Evolutionary conservation across 2,113 vertebrate genomes (phyloP).

Genomic region (Tichodroma muraria): DNA sequence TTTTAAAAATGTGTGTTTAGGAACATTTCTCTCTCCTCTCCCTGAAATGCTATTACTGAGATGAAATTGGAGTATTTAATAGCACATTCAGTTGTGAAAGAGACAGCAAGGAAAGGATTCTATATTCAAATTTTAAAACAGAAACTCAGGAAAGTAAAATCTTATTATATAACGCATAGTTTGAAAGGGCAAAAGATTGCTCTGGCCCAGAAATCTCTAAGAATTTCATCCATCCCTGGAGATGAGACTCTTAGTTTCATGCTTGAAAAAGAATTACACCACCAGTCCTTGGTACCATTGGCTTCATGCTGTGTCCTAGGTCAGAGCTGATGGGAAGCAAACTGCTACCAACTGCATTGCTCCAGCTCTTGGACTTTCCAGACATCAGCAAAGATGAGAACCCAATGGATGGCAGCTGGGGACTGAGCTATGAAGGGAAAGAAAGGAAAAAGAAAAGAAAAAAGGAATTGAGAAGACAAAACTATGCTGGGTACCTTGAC

Average conservation of each 20-base stretch:
- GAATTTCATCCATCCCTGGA: not conserved
- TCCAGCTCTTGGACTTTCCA: not conserved
- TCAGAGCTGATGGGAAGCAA: not conserved
- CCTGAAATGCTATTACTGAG: not conserved
- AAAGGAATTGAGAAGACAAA: not conserved
- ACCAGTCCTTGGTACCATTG: not conserved
- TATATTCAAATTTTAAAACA: not conserved
- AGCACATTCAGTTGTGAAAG: not conserved
- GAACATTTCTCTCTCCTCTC: not conserved
- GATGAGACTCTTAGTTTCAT: not conserved
- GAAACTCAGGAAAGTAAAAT: not conserved
- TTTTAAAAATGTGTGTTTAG: accelerated
- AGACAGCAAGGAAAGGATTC: not conserved
- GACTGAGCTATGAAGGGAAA: not conserved
- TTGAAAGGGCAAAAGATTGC: not conserved
- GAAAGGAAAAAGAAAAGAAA: not conserved
- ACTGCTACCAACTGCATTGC: not conserved
- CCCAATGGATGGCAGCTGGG: not conserved
- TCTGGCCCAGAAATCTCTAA: not conserved
- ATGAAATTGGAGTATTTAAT: not conserved
- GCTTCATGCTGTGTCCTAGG: not conserved
- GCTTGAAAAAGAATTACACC: not conserved
- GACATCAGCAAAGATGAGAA: not conserved
- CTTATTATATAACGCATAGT: not conserved
- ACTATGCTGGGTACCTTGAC: not conserved